Conservation (phyloP, 2,113 vertebrate genomes). For the Ictalurus punctatus region DNA sequence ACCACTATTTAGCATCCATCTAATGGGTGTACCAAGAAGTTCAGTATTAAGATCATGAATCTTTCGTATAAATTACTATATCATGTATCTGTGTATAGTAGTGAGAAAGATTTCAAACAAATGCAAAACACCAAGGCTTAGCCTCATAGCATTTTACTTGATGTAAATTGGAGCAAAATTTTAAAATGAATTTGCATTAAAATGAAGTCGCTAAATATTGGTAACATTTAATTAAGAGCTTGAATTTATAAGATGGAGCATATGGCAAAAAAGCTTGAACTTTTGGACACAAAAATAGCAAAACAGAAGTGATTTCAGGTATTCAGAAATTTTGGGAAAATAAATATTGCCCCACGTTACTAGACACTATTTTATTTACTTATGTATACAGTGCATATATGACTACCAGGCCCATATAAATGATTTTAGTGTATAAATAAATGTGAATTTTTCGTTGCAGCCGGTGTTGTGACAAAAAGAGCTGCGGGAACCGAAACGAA, state of each 20-base stretch:
- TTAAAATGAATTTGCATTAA: not conserved
- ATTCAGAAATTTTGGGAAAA: not conserved
- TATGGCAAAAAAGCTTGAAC: not conserved
- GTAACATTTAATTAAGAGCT: not conserved
- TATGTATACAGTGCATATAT: not conserved
- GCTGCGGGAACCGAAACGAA: conserved; percentile 92
- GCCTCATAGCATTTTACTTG: not conserved
- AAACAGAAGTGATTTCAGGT: not conserved
- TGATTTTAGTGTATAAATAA: not conserved
- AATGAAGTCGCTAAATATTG: not conserved
- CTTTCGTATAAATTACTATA: not conserved
- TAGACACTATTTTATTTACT: not conserved
- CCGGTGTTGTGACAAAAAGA: conserved; percentile 90
- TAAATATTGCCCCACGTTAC: not conserved
- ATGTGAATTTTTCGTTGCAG: conserved; percentile 59
- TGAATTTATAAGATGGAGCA: not conserved
- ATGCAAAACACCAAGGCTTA: not conserved
- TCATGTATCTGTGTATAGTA: not conserved
- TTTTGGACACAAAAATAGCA: not conserved
- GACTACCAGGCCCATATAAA: not conserved
- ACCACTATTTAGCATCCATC: not conserved
- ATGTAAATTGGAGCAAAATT: not conserved
- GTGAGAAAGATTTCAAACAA: not conserved
- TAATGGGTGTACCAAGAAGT: not conserved
- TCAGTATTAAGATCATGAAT: not conserved